phyloP scores from a whole-genome alignment of 2,888 invertebrate species.

The Gibbula magus region DNA sequence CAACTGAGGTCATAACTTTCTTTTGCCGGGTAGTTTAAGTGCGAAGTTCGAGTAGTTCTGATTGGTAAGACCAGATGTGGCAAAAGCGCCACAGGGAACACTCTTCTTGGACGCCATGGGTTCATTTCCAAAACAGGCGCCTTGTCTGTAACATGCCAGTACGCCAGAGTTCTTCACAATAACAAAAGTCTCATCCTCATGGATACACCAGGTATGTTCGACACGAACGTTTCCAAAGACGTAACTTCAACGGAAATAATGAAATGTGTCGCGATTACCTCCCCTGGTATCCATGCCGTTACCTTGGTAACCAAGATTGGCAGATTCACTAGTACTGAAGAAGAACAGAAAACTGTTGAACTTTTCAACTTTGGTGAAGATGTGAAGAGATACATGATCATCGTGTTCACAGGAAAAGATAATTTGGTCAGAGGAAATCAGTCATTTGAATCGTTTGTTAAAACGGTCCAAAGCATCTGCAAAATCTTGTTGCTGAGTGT shows the following conservation, averaged over 20 bases:
- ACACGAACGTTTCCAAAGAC: constrained; percentile 28
- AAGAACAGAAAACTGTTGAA: constrained; percentile 36
- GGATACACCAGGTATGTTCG: constrained; percentile 41
- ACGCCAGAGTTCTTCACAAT: no score
- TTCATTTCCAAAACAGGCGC: constrained; percentile 25
- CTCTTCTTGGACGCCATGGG: constrained; percentile 22
- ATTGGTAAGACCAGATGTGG: constrained; percentile 39
- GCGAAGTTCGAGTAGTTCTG: constrained; percentile 18
- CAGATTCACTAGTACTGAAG: constrained; percentile 37
- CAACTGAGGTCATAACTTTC: no score
- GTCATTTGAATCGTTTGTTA: constrained; percentile 30
- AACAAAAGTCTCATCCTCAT: constrained; percentile 19
- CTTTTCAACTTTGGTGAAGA: constrained; percentile 32
- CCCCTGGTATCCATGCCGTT: constrained; percentile 40
- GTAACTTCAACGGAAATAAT: constrained; percentile 28
- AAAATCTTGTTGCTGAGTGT: no score
- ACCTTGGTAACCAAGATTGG: constrained; percentile 31
- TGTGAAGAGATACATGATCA: constrained; percentile 25
- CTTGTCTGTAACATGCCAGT: constrained; percentile 25
- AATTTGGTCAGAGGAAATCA: constrained; percentile 1
- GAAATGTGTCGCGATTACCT: constrained; percentile 31
- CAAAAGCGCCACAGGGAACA: constrained; percentile 41
- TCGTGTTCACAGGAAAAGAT: constrained; percentile 39
- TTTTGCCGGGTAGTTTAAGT: no score
- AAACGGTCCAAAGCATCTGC: not conserved